Base-by-base conservation (phyloP, 2,888 invertebrate species). In the Melieria crassipennis region DNA sequence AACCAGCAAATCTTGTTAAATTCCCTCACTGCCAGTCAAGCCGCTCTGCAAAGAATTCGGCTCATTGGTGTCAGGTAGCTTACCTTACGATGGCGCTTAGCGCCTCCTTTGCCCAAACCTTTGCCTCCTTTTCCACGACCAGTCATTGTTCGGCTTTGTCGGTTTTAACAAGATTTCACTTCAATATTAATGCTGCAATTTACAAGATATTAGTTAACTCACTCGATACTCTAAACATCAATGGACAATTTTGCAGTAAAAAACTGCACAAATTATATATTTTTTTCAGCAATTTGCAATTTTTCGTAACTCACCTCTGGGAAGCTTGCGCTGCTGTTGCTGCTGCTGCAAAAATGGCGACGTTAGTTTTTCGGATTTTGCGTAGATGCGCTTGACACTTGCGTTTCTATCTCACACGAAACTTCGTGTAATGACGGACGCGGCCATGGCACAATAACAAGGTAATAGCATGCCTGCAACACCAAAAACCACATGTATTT, bases 1-100 rank as follows among this genome's bases (percentile, higher is more conserved):
- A 52, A 42, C 7, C 42, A 58, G 11, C 42, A 58, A 56, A 43
- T 30, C 3, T 30, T 30, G 30, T 30, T 3, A 30, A 30, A 30
- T 30, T 30, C 30, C 30, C 30, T 30, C 30, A 30, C 30, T 30
- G 1, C 2, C 30, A 30, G 30, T 1, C 3, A 30, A 30, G 30
- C 30, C 30, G 3, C 30, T 30, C 30, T 30, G 30, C 30, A 30
- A 30, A 30, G 30, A 30, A 30, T 30, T 30, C 30, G 1, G 30
- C 30, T 30, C 30, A 3, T 30, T 30, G 30, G 3, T 30, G 0
- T 30, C 30, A 30, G 30, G 30, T 30, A 30, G 30, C 56, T 43
- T 55, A 94, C 93, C 85, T 94, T 95, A 73, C 94, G 89, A 87
- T 95, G 94, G 77, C 94, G 92, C 86, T 94, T 94, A 50, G 94